These are phyloP conservation scores for Caprella mutica DNA, from an alignment of 2,888 invertebrate genomes.

Conservation along the genomic window DNA sequence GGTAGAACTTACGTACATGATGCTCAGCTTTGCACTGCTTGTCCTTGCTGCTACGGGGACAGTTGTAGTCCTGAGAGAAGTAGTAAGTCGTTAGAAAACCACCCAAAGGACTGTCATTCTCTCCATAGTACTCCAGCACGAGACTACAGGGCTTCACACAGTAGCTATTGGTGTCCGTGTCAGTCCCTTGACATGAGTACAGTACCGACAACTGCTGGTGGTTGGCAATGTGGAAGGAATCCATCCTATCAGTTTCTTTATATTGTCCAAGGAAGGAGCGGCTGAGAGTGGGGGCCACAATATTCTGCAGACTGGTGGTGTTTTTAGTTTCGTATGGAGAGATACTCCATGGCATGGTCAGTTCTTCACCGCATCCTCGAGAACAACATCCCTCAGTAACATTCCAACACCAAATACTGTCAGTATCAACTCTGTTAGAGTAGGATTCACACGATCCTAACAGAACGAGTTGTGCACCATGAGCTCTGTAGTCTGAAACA, in stretches of 20 bases:
- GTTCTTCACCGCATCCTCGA: no score
- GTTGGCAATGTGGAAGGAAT: slow-evolving; percentile 65
- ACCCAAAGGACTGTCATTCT: slow-evolving; percentile 88
- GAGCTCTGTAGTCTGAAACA: no score
- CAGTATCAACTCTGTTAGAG: no score
- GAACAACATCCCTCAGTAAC: no score
- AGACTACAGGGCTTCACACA: no score
- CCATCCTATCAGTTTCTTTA: slow-evolving; percentile 39
- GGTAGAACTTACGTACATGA: slow-evolving; percentile 1
- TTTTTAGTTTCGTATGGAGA: no score
- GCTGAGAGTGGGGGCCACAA: no score
- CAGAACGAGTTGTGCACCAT: no score
- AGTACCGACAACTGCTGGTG: slow-evolving; percentile 79
- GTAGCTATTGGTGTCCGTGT: not conserved
- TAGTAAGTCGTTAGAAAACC: slow-evolving; percentile 88
- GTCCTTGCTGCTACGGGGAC: slow-evolving; percentile 45
- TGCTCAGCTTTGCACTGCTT: not conserved
- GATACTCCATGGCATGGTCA: no score
- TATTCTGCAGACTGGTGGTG: no score
- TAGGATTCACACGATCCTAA: no score
- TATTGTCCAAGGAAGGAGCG: not conserved
- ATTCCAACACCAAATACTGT: no score
- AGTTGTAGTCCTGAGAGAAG: slow-evolving; percentile 66
- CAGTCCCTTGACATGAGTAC: slow-evolving; percentile 56
- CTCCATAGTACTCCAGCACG: slow-evolving; percentile 61